phyloP scores from a whole-genome alignment of 2,888 invertebrate genomes.

The Synanthedon formicaeformis region DNA sequence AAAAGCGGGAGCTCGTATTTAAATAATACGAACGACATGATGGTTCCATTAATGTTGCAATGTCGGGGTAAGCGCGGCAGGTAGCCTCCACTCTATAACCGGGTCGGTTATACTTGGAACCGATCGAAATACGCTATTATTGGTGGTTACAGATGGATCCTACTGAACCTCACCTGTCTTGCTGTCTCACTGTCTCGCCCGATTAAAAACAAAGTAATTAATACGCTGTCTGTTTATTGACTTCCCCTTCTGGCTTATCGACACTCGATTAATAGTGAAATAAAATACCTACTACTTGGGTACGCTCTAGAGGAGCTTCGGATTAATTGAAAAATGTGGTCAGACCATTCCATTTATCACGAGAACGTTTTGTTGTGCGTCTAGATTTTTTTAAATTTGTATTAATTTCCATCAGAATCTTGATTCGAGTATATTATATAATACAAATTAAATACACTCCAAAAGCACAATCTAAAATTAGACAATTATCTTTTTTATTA shows the following conservation, averaged over 20 bases:
- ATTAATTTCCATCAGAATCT: not conserved
- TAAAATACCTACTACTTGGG: not conserved
- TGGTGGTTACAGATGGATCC: conserved; percentile 45
- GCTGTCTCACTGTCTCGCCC: conserved; percentile 7
- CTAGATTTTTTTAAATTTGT: not conserved
- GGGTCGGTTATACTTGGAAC: conserved; percentile 56
- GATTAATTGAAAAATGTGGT: conserved; percentile 1
- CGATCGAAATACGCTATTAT: conserved; percentile 62
- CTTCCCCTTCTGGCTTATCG: conserved; percentile 5
- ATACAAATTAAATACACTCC: too few species aligned
- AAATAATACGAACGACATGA: conserved; percentile 43
- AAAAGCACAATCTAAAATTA: too few species aligned
- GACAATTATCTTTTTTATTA: too few species aligned
- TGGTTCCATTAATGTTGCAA: conserved; percentile 58
- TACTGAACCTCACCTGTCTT: conserved; percentile 39
- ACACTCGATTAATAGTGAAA: not conserved
- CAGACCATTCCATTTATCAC: not conserved
- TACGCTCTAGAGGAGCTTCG: not conserved
- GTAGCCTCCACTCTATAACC: conserved; percentile 32
- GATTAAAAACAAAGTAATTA: conserved; percentile 20
- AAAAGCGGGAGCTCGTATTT: conserved; percentile 47
- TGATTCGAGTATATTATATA: too few species aligned
- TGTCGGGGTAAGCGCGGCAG: conserved; percentile 24
- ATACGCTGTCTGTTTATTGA: conserved; percentile 18
- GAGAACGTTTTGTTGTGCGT: not conserved